Percentiles rank a stretch among this genome's conserved stretches.
These are phyloP conservation scores for Sebastolobus altivelis DNA, from an alignment of 2,797 vertebrate genomes.

Conservation along the genomic window DNA sequence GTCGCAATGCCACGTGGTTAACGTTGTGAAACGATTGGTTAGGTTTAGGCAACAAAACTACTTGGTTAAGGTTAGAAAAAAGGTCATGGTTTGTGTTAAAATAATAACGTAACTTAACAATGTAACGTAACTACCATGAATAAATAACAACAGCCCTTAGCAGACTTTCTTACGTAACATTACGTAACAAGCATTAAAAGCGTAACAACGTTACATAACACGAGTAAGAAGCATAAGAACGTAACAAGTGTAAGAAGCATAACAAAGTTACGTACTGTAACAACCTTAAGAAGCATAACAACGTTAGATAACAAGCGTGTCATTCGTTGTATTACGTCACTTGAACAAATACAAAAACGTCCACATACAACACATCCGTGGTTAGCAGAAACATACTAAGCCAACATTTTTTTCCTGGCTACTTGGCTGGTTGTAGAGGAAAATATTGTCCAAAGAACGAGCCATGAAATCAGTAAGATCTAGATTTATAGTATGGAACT, in stretches of 20 bases:
- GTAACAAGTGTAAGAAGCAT: neutral
- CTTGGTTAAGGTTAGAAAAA: neutral
- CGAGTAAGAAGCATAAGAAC: no score
- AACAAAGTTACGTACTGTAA: neutral
- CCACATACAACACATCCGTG: neutral
- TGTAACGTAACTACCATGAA: neutral
- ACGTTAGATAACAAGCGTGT: neutral
- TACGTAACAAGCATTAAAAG: neutral
- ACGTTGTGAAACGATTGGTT: neutral
- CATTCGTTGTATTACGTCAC: neutral
- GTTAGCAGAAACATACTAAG: neutral
- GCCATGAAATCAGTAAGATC: slow-evolving; percentile 4
- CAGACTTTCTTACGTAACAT: neutral
- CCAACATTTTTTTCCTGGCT: neutral
- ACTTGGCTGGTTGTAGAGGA: neutral
- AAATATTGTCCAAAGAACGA: neutral
- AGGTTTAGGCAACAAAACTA: neutral
- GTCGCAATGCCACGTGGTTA: neutral
- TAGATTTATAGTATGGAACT: slow-evolving; percentile 15
- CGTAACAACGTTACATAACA: neutral
- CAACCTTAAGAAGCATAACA: neutral
- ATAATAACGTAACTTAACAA: neutral
- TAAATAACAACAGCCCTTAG: neutral
- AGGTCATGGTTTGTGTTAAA: neutral
- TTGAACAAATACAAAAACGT: neutral